These are phyloP conservation scores for Lethrus apterus DNA, from an alignment of 1,140 invertebrate species.

Conservation along the genomic window DNA sequence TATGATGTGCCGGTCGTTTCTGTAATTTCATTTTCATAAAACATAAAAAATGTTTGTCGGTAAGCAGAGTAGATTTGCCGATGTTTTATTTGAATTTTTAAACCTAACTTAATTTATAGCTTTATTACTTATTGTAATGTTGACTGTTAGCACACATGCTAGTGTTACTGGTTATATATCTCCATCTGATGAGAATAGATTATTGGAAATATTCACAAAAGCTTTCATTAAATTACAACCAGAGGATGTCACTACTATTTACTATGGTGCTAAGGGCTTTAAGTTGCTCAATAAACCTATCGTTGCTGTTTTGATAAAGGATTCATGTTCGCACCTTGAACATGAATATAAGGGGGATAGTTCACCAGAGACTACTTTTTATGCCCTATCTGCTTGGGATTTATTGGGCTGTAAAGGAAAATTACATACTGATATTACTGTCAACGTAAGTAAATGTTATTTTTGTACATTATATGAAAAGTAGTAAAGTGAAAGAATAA, in stretches of 20 bases:
- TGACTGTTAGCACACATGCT: too few species aligned
- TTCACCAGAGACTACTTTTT: conserved; percentile 26
- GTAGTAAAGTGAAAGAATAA: too few species aligned
- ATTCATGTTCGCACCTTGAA: conserved; percentile 26
- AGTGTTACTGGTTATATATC: conserved; percentile 32
- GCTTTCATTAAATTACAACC: conserved; percentile 18
- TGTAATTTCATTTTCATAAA: too few species aligned
- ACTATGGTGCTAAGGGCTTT: conserved; percentile 30
- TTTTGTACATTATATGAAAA: background rate
- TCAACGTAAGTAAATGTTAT: conserved; percentile 27
- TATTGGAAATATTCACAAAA: conserved; percentile 23
- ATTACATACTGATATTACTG: conserved; percentile 26
- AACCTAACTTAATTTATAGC: too few species aligned
- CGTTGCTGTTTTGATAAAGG: conserved; percentile 18
- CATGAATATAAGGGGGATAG: conserved; percentile 23
- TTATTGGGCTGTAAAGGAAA: conserved; percentile 31
- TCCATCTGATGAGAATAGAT: conserved; percentile 25
- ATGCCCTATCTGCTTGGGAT: conserved; percentile 27
- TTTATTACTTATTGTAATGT: too few species aligned
- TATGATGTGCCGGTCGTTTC: too few species aligned
- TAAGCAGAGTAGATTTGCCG: too few species aligned
- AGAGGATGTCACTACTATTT: conserved; percentile 26
- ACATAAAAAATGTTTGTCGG: too few species aligned
- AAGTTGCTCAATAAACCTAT: conserved; percentile 25
- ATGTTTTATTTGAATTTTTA: too few species aligned